phyloP scores from a whole-genome alignment of 2,113 vertebrate species.

The Phalacrocorax brasilianus region DNA sequence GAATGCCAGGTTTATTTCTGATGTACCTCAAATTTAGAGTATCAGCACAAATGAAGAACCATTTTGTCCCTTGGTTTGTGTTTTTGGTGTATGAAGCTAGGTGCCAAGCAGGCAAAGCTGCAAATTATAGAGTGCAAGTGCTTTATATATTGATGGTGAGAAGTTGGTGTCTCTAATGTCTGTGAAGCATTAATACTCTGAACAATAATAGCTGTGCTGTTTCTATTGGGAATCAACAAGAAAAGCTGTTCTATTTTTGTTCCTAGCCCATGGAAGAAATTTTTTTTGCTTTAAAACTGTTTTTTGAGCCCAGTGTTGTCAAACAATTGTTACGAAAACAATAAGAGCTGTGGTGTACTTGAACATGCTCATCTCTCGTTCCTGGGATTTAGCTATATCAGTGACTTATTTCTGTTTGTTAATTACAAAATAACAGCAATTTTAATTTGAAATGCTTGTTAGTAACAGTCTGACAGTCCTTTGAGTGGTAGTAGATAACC shows the following conservation, averaged over 20 bases:
- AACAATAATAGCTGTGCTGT: neutral
- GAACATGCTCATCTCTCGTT: neutral
- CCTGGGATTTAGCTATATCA: conserved; percentile 30
- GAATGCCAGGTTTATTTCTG: conserved; percentile 22
- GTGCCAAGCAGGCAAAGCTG: neutral
- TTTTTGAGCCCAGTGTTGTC: conserved; percentile 24
- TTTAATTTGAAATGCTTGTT: conserved; percentile 66
- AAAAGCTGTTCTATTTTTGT: conserved; percentile 18
- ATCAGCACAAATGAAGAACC: neutral
- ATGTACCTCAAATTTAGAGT: conserved; percentile 33
- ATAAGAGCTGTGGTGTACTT: neutral
- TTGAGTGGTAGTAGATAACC: conserved; percentile 47
- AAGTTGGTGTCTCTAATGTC: neutral
- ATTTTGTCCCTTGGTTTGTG: neutral
- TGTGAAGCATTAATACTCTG: conserved; percentile 27
- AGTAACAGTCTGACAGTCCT: conserved; percentile 23
- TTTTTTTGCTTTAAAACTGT: neutral
- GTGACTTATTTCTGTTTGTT: conserved; percentile 51
- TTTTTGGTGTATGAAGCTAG: neutral
- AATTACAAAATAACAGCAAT: conserved; percentile 53
- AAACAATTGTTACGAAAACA: conserved; percentile 38
- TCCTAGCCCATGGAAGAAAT: conserved; percentile 8
- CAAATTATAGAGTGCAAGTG: neutral
- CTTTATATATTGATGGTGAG: neutral
- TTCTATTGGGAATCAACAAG: conserved; percentile 31